Evolutionary conservation across 2,888 invertebrate genomes (phyloP), one percentile per base, ranked within the genome.

Genomic region (Psylliodes chrysocephalus): DNA sequence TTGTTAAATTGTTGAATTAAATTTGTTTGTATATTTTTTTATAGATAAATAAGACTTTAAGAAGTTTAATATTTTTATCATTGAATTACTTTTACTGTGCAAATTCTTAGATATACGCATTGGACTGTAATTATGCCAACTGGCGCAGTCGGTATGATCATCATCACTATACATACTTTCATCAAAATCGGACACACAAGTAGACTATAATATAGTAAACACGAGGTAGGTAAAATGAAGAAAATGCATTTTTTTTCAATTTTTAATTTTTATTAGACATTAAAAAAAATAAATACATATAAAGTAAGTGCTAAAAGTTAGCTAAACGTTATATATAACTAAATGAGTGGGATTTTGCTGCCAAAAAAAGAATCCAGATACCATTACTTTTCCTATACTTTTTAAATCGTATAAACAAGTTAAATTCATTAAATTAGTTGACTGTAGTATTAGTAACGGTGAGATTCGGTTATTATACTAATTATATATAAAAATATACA

Each of bases 251-350:
- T n/a, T n/a, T n/a, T n/a, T n/a, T n/a, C n/a, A 40, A 12, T 52
- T 46, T 67, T 57, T 51, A 65, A 15, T 62, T 63, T 74, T 73
- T 73, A 72, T 73, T 74, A 71, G 71, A 74, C 70, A 74, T 73
- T 70, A 72, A 72, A 74, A 73, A 72, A 68, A 74, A 73, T 72
- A 72, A 71, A 73, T 74, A 74, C 71, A 73, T n/a, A 67, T 66
- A 70, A 67, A 40, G 47, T 70, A 72, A 69, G 70, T 71, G 70
- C 69, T 71, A 71, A 72, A 70, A 69, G 71, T 74, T 73, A 74
- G 72, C 70, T 69, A 68, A 68, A 68, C 62, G 64, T 59, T 61
- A 62, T 56, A 52, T 66, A 57, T 52, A 56, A 60, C 63, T 65
- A 65, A 62, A 66, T 64, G 63, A 63, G 62, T 68, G 44, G 53